Evolutionary conservation across 53 echinoderm and acorn worm species (phyloP), one percentile per base, ranked within the genome.

Genomic region (Patiria pectinifera): DNA sequence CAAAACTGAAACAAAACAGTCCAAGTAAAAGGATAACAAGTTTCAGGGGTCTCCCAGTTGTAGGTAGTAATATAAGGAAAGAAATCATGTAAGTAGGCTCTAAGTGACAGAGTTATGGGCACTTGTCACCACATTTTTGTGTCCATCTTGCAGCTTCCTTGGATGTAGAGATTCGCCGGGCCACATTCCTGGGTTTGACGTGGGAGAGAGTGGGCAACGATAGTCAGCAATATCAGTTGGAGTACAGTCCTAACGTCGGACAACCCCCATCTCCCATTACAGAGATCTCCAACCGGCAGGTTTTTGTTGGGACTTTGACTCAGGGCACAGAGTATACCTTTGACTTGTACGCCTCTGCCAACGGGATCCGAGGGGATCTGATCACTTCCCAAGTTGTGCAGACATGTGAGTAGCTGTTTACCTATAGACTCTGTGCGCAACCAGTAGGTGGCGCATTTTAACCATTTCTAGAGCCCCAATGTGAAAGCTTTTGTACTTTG

Each of bases 261-360:
- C 59, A 12, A 21, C 88, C 88, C 48, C 0, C 1, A 1, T 87
- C 87, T 15, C 87, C 87, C 11, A 21, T 43, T 3, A 14, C 8
- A 0, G 12, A 15, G 58, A 9, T 22, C 48, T 0, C 71, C 69
- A 47, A 14, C 0, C 23, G 44, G 47, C 47, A 15, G 46, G 45
- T 5, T 22, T 80, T 11, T 45, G 2, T 89, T n/a, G 25, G 7
- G 2, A 11, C 0, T 11, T 66, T 89, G 81, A 81, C 11, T 3
- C 89, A 80, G 2, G 89, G 89, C 46, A 69, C 89, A 7, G 80
- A 80, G 48, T 89, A 89, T 12, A 62, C 62, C 7, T 80, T 89
- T 21, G 11, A 81, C 10, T 44, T 89, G 21, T 89, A 80, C 69
- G 45, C 63, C 13, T 18, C n/a, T 7, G 0, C 12, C 11, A 15